Conservation (phyloP, 2,113 vertebrate species). For the Arenaria interpres region DNA sequence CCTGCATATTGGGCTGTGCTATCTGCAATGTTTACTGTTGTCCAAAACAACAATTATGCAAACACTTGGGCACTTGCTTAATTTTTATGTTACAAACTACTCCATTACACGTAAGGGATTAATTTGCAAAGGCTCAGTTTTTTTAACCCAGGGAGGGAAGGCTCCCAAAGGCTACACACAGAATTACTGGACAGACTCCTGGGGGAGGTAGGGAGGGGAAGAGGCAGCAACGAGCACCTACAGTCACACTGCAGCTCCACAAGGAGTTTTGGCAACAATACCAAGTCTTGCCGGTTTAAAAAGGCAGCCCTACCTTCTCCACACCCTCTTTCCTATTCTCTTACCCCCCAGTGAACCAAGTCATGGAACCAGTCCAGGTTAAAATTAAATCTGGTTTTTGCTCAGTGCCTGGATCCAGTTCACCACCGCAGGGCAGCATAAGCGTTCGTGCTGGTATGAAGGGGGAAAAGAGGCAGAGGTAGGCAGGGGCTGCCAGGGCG, state of each 20-base stretch:
- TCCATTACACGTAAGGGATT: slow-evolving; percentile 17
- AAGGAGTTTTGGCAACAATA: background rate
- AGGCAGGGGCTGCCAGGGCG: background rate
- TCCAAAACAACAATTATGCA: slow-evolving; percentile 26
- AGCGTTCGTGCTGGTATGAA: background rate
- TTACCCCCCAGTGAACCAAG: background rate
- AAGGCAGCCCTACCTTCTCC: background rate
- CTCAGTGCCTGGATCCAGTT: background rate
- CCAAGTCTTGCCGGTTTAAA: background rate
- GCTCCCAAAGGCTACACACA: background rate
- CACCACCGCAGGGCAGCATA: background rate
- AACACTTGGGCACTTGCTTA: background rate
- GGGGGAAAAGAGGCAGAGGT: background rate
- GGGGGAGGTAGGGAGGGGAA: background rate
- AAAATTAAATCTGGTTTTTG: slow-evolving; percentile 23
- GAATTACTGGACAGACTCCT: background rate
- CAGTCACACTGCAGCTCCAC: background rate
- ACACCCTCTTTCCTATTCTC: background rate
- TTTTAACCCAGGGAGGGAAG: background rate
- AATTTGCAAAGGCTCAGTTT: slow-evolving; percentile 11
- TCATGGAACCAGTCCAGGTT: background rate
- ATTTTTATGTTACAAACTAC: slow-evolving; percentile 25
- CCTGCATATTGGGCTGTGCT: background rate
- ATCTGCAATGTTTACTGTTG: background rate
- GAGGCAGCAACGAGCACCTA: background rate